Conservation (phyloP, 2,888 invertebrate species). For the Trachelus tabidus region DNA sequence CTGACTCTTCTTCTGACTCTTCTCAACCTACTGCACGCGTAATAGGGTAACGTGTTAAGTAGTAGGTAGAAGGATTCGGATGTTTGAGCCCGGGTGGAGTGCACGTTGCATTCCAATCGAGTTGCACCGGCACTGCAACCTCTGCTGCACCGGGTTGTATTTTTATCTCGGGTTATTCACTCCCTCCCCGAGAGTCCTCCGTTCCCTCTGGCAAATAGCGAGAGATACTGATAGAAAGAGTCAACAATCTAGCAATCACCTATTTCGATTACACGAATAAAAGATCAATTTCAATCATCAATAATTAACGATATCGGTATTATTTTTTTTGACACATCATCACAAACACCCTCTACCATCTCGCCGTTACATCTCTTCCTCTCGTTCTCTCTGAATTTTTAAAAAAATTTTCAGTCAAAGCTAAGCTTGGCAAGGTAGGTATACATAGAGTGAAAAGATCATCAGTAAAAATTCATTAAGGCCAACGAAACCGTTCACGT, state of each 20-base stretch:
- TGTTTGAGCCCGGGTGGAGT: constrained; percentile 28
- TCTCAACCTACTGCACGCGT: neutral
- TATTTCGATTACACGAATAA: constrained; percentile 24
- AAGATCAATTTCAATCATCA: neutral
- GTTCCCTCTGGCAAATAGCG: constrained; percentile 35
- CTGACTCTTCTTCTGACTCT: neutral
- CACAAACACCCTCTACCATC: neutral
- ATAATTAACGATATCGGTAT: neutral
- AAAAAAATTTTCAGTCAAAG: neutral
- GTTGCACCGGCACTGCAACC: constrained; percentile 42
- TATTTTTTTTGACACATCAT: neutral
- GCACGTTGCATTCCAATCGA: constrained; percentile 58
- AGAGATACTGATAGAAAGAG: constrained; percentile 4
- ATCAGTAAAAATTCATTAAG: constrained; percentile 33
- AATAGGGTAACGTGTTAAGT: neutral
- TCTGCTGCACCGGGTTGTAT: constrained; percentile 42
- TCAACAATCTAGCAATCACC: constrained; percentile 11
- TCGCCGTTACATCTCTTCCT: neutral
- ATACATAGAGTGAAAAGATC: constrained; percentile 21
- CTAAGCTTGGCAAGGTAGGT: constrained; percentile 8
- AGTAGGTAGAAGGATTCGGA: neutral
- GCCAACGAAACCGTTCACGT: constrained; percentile 20
- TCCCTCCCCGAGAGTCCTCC: constrained; percentile 33
- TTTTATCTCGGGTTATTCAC: constrained; percentile 65
- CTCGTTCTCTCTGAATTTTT: neutral